Evolutionary conservation across 2,113 vertebrate genomes (phyloP).

Genomic region (Silurus asotus): DNA sequence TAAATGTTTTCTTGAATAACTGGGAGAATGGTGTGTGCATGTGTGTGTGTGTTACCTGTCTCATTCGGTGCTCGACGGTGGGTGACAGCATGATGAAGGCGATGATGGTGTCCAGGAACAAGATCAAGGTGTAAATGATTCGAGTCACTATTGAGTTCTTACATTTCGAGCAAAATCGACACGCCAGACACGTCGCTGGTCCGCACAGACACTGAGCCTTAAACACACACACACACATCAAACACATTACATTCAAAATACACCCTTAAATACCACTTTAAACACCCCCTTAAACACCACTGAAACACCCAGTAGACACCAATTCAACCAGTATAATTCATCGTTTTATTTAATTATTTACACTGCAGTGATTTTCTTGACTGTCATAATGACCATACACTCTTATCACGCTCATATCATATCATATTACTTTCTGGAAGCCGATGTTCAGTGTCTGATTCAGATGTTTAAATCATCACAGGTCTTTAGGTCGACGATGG

Average conservation of each 20-base stretch:
- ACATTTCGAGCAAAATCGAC: slow-evolving; percentile 81
- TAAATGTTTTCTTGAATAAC: neutral
- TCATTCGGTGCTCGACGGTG: slow-evolving; percentile 80
- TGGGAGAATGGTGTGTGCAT: too few relatives aligned
- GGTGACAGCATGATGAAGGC: slow-evolving; percentile 85
- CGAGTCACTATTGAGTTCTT: slow-evolving; percentile 88
- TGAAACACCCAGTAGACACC: too few relatives aligned
- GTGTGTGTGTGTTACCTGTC: slow-evolving; percentile 71
- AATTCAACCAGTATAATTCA: too few relatives aligned
- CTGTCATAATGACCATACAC: neutral
- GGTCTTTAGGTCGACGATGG: neutral
- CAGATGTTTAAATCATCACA: neutral
- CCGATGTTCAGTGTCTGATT: neutral
- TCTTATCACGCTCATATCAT: neutral
- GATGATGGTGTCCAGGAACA: slow-evolving; percentile 81
- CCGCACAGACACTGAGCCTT: slow-evolving; percentile 88
- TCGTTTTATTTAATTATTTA: too few relatives aligned
- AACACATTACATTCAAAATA: neutral
- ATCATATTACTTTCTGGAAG: neutral
- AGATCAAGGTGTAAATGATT: slow-evolving; percentile 83
- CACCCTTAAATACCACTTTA: too few relatives aligned
- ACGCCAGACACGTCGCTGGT: slow-evolving; percentile 82
- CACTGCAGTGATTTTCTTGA: neutral
- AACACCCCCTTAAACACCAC: too few relatives aligned
- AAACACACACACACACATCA: neutral